Conservation (phyloP, 2,888 invertebrate species). For the Acronicta leporina region DNA sequence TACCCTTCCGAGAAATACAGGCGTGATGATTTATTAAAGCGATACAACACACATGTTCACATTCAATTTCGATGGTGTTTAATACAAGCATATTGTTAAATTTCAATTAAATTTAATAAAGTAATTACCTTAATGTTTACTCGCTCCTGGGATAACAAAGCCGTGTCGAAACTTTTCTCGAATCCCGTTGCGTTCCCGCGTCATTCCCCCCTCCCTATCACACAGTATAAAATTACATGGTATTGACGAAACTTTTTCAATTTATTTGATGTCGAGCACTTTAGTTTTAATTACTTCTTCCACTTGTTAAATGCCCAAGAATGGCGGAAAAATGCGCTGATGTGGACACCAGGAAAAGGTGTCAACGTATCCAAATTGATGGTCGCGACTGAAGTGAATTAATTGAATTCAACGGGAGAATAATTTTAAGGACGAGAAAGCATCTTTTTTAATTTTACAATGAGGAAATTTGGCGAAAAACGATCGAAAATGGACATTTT, state of each 20-base stretch:
- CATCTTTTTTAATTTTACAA: slow-evolving; percentile 25
- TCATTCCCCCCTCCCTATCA: slow-evolving; percentile 18
- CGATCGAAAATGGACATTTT: slow-evolving; percentile 36
- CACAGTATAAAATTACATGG: slow-evolving; percentile 40
- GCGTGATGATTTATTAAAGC: too few species aligned
- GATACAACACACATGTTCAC: slow-evolving; percentile 29
- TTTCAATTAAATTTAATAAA: slow-evolving; percentile 30
- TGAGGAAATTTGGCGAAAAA: slow-evolving; percentile 10
- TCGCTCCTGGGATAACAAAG: slow-evolving; percentile 21
- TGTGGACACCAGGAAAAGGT: slow-evolving; percentile 14
- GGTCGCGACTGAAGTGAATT: slow-evolving; percentile 27
- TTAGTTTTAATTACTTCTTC: slow-evolving; percentile 67
- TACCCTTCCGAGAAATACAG: too few species aligned
- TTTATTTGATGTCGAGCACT: slow-evolving; percentile 61
- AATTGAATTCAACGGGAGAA: slow-evolving; percentile 39
- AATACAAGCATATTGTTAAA: slow-evolving; percentile 8
- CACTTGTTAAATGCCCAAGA: slow-evolving; percentile 46
- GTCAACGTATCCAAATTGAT: slow-evolving; percentile 49
- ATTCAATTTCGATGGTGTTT: slow-evolving; percentile 28
- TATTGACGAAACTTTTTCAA: slow-evolving; percentile 66
- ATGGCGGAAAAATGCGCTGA: slow-evolving; percentile 32
- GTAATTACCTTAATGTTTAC: slow-evolving; percentile 41
- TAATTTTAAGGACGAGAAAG: slow-evolving; percentile 29
- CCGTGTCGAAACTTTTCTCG: slow-evolving; percentile 14
- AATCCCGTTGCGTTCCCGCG: slow-evolving; percentile 2